phyloP scores from a whole-genome alignment of 1,140 invertebrate genomes.

The Hypothenemus hampei region DNA sequence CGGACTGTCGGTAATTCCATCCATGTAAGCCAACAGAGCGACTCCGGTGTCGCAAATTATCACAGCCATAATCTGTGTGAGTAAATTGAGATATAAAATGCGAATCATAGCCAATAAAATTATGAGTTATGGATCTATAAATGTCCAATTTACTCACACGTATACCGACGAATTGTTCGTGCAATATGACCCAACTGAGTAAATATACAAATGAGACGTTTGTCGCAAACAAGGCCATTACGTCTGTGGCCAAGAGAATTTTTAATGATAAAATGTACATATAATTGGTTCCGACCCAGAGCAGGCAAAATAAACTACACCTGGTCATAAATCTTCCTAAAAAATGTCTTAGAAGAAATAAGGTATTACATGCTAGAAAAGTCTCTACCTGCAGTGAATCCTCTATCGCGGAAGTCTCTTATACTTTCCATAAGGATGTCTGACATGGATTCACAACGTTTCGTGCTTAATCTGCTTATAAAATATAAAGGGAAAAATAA shows the following conservation, averaged over 20 bases:
- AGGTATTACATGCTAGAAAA: background rate
- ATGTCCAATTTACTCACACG: slow-evolving; percentile 63
- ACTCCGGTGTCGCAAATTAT: slow-evolving; percentile 93
- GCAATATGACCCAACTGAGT: slow-evolving; percentile 91
- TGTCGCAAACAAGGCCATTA: slow-evolving; percentile 87
- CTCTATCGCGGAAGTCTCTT: slow-evolving; percentile 78
- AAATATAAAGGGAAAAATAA: slow-evolving; percentile 88
- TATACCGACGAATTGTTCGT: slow-evolving; percentile 93
- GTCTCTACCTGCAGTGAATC: slow-evolving; percentile 69
- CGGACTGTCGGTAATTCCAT: slow-evolving; percentile 83
- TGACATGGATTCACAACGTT: slow-evolving; percentile 67
- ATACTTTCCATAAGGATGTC: slow-evolving; percentile 73
- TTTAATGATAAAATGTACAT: slow-evolving; percentile 83
- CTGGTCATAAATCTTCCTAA: slow-evolving; percentile 76
- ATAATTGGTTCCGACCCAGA: slow-evolving; percentile 91
- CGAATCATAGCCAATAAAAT: background rate
- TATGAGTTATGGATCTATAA: background rate
- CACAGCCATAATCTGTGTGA: slow-evolving; percentile 82
- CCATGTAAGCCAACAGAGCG: slow-evolving; percentile 91
- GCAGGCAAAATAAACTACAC: slow-evolving; percentile 79
- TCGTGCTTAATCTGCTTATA: slow-evolving; percentile 62
- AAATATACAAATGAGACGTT: slow-evolving; percentile 91
- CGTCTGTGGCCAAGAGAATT: slow-evolving; percentile 83
- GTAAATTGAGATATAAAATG: too few relatives aligned
- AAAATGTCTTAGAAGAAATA: slow-evolving; percentile 27